phyloP scores from a whole-genome alignment of 2,113 vertebrate species.

The Hippocampus barbouri region DNA sequence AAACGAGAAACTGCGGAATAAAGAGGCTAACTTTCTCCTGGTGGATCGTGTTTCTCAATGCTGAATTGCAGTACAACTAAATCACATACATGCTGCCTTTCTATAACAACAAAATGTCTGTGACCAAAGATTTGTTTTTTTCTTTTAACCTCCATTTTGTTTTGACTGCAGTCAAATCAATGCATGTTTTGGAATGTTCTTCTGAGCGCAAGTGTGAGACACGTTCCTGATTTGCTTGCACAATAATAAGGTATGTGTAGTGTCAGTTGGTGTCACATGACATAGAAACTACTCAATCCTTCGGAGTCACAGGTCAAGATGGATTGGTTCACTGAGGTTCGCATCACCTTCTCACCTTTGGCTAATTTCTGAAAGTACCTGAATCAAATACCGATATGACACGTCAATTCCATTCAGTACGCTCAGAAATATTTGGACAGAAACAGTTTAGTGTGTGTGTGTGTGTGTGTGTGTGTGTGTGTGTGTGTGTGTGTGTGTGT shows the following conservation, averaged over 20 bases:
- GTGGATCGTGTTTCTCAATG: conserved; percentile 9
- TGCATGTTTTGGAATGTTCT: not conserved
- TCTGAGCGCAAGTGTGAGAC: not conserved
- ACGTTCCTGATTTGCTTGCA: not conserved
- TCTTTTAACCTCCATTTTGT: not conserved
- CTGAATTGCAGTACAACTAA: not conserved
- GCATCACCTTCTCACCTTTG: not conserved
- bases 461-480: not conserved
- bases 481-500: not conserved
- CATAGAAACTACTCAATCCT: not conserved
- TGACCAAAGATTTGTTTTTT: not conserved
- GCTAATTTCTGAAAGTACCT: not conserved
- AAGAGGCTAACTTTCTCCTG: conserved; percentile 1
- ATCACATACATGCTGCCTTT: not conserved
- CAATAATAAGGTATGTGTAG: not conserved
- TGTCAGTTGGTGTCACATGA: not conserved
- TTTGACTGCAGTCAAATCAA: not conserved
- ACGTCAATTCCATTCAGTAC: not conserved
- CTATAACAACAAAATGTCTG: not conserved
- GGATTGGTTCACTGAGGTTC: not conserved
- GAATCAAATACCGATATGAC: no score
- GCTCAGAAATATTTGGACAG: not conserved
- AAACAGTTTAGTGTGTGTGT: not conserved
- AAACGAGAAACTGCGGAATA: conserved; percentile 30
- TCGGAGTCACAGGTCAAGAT: not conserved